A percentile compares a stretch with the other conserved stretches of the same genome.
Conservation (phyloP, 2,797 vertebrate genomes). For the Enteromius paludinosus region DNA sequence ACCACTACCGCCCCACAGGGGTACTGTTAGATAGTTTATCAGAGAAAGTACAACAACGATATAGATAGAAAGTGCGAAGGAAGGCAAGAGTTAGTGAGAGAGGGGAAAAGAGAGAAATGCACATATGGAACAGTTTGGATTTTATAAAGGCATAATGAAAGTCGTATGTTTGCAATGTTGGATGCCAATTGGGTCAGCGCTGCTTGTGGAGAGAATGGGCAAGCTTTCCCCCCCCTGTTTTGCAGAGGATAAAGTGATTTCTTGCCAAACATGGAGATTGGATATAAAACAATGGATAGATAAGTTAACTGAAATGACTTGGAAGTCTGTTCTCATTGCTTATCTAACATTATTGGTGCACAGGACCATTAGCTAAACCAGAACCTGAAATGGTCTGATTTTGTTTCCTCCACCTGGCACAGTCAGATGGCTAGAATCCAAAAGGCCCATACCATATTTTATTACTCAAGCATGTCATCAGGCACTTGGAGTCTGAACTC, state of each 20-base stretch:
- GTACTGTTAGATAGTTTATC: constrained; percentile 33
- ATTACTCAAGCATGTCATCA: constrained; percentile 16
- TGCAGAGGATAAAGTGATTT: constrained; percentile 50
- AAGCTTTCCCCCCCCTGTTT: not conserved
- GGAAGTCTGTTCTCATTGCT: constrained; percentile 8
- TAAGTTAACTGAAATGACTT: constrained; percentile 30
- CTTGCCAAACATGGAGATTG: constrained; percentile 40
- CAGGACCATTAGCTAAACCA: constrained; percentile 17
- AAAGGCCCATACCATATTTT: constrained; percentile 26
- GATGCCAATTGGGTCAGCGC: constrained; percentile 64
- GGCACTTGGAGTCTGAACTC: constrained; percentile 17
- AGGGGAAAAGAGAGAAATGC: constrained; percentile 44
- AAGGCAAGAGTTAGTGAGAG: constrained; percentile 16
- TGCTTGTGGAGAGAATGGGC: constrained; percentile 47
- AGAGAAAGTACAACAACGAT: constrained; percentile 41
- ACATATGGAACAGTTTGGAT: constrained; percentile 59
- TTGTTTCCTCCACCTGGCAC: constrained; percentile 20
- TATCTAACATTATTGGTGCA: constrained; percentile 24
- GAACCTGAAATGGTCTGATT: constrained; percentile 8
- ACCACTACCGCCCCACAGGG: constrained; percentile 6
- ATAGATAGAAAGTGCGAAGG: constrained; percentile 26
- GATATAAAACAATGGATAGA: constrained; percentile 2
- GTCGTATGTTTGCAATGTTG: constrained; percentile 57
- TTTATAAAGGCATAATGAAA: constrained; percentile 63
- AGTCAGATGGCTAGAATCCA: constrained; percentile 14